Evolutionary conservation across 2,888 invertebrate species (phyloP), one percentile per base, ranked within the genome.

Genomic region (Eupeodes luniger): DNA sequence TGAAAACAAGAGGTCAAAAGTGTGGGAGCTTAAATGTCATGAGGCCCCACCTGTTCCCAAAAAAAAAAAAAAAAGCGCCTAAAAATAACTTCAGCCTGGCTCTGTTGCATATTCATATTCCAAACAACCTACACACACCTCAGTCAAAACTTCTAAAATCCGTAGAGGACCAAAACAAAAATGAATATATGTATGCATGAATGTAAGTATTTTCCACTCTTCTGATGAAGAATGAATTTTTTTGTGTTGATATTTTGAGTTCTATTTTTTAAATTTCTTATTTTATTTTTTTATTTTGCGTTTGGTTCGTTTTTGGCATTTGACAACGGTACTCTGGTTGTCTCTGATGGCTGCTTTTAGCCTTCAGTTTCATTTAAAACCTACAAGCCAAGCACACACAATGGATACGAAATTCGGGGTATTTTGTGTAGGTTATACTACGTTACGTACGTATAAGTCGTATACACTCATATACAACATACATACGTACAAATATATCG

Each of bases 241-340:
- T 72, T 77, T 74, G 47, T 27, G 2, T 27, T 27, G 19, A 12
- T 67, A 47, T 87, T 74, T 72, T 76, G 40, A 40, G 40, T 40
- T 40, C 40, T 59, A 36, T 12, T 44, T 77, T 72, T 59, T n/a
- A n/a, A 11, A 11, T 47, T 47, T 75, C 69, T 55, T 72, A 66
- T 53, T 34, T 14, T 70, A 64, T 27, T 44, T 55, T 72, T 27
- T 66, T 84, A 19, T 64, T 78, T 16, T 57, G 11, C 44, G 47
- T 66, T 66, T 53, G 27, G 69, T 84, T 77, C 78, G 75, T 66
- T 84, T 84, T 88, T 69, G 85, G 81, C 81, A 81, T 88, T 85
- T 88, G 88, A 88, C 88, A 88, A 78, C 84, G 88, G 85, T 85
- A 85, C 78, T 81, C 84, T 11, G 69, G 81, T 75, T 78, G 84